Conservation (phyloP, 2,797 vertebrate species). For the Molothrus aeneus region DNA sequence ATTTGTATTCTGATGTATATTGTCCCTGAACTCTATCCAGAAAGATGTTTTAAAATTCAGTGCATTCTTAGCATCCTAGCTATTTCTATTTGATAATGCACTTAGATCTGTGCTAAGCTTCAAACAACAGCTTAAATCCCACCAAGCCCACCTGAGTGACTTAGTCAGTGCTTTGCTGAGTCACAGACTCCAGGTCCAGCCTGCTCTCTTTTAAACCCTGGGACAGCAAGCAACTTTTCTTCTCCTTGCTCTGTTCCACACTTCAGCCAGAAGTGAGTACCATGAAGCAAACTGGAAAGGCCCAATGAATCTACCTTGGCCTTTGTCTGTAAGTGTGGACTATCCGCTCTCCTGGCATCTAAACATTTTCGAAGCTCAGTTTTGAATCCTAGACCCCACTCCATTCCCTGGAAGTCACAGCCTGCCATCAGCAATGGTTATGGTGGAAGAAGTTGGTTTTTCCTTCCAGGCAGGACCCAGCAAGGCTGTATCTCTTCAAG, state of each 20-base stretch:
- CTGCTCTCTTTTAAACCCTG: neutral
- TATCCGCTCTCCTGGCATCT: neutral
- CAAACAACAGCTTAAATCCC: neutral
- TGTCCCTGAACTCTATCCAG: neutral
- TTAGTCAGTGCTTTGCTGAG: neutral
- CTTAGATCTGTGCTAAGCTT: neutral
- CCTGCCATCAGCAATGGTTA: neutral
- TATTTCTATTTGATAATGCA: neutral
- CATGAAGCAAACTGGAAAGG: neutral
- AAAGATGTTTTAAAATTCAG: neutral
- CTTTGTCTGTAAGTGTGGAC: neutral
- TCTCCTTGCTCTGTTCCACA: neutral
- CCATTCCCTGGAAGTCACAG: neutral
- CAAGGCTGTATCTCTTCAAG: neutral
- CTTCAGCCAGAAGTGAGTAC: rapidly evolving
- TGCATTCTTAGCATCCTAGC: neutral
- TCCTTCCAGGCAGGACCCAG: neutral
- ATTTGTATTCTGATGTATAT: neutral
- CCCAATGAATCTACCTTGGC: neutral
- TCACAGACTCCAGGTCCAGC: neutral
- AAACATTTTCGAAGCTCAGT: neutral
- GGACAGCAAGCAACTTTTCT: neutral
- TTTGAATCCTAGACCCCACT: neutral
- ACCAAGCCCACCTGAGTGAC: neutral
- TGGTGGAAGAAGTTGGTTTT: neutral